Base-by-base conservation (phyloP, 1,140 invertebrate species). In the Macrotrachela quadricornifera region DNA sequence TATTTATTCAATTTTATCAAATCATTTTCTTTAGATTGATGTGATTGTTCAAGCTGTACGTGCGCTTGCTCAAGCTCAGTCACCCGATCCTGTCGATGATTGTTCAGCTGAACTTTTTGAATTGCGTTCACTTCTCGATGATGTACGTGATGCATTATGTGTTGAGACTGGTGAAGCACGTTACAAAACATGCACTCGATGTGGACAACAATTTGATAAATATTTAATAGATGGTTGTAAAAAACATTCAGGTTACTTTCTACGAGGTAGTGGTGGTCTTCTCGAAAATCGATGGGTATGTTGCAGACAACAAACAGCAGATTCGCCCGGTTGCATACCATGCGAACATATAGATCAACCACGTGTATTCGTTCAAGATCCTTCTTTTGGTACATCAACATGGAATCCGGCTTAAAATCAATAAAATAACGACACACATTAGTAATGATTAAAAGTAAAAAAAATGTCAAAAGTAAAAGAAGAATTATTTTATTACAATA, bases 281-380 rank as follows among this genome's bases (percentile, higher is more conserved):
- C 21, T 56, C 1, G 55, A 54, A 10, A 40, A 39, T n/a, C 18
- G 30, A 16, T 56, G 55, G 55, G 55, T 56, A 0, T 56, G 55
- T 47, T 56, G 55, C 30, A 9, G 16, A 1, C 49, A 56, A 36
- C 39, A 18, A 16, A 30, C 42, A 15, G 16, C 38, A 42, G 38
- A 18, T 40, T 21, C 30, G 2, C 9, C 40, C 16, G 55, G 55
- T 15, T 56, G 55, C 18, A 17, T 17, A 13, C 21, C 18, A 14
- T 41, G 40, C 1, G 16, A 18, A 17, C 55, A 56, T 17, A 56
- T 40, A 8, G 40, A 45, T n/a, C 9, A 10, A 16, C 1, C 10
- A 14, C 18, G 52, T 1, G 4, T 8, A 10, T 49, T 15, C 8
- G 18, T 13, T 37, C 1, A 1, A 16, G 17, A 49, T 49, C 47